Evolutionary conservation across 2,888 invertebrate genomes (phyloP), one percentile per base, ranked within the genome.

Genomic region (Spodoptera exigua): DNA sequence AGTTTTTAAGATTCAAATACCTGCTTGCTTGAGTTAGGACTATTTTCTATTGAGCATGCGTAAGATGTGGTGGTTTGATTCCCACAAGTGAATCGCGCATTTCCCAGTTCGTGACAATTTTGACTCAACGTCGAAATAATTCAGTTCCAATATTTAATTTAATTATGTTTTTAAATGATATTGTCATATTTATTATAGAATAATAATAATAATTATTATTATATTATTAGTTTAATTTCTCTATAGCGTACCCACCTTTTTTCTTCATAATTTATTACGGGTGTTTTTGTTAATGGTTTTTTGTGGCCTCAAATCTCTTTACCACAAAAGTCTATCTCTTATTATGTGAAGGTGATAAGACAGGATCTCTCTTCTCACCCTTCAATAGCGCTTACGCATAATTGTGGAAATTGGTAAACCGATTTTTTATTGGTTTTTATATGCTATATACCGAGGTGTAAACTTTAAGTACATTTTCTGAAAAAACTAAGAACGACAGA

Each of bases 181-280:
- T 62, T 63, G 71, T 71, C 65, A 56, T 76, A 74, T 76, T 74
- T 76, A 76, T 76, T 70, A 47, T 76, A 77, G 64, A 49, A 16
- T 65, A 57, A 51, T 62, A 51, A 45, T 27, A 7, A 27, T 27
- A 7, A 27, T 27, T 27, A 27, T 27, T 27, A 27, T 62, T 47
- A 68, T 58, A 54, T 55, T 52, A 44, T 55, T 75, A 77, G 61
- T 65, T 70, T 74, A 74, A 62, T 64, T 76, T 49, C 43, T 57
- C 51, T 56, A 53, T 72, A 51, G 49, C 54, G 51, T 76, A 58
- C 75, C 75, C 74, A 75, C 77, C 77, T 75, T 58, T 62, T 63
- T 74, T 70, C 60, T 70, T 74, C 53, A 73, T 70, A 68, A 67
- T 64, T 69, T 61, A 64, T 67, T 76, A 76, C 71, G 77, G 67